Percentiles rank a stretch among this genome's conserved stretches.
These are phyloP conservation scores for Setipinna tenuifilis DNA, from an alignment of 2,797 vertebrate species.

Conservation along the genomic window DNA sequence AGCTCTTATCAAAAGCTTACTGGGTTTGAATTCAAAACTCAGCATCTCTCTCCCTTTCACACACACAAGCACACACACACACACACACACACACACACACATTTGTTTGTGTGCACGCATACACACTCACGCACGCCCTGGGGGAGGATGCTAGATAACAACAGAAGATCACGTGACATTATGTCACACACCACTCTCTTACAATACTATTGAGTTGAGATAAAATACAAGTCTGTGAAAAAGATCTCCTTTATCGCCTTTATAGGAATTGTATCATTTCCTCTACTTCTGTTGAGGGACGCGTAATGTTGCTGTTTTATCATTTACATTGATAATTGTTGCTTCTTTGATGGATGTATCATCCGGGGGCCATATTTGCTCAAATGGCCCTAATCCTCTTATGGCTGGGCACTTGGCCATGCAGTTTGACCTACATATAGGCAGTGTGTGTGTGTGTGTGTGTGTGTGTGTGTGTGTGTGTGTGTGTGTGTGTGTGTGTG, in stretches of 20 bases:
- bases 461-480: neutral
- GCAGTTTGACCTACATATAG: constrained; percentile 54
- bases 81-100: neutral
- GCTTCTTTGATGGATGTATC: neutral
- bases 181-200: neutral
- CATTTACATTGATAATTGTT: neutral
- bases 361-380: constrained; percentile 3
- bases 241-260: neutral
- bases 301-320: neutral
- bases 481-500: constrained; percentile 1
- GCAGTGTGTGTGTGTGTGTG: constrained; percentile 2
- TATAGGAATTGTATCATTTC: neutral
- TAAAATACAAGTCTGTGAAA: no score
- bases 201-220: neutral
- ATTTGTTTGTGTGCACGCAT: neutral
- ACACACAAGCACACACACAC: neutral
- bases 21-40: neutral
- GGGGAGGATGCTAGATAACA: neutral
- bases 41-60: neutral
- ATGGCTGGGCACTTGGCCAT: constrained; percentile 42
- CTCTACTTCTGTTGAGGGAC: neutral
- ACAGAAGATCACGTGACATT: neutral
- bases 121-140: neutral
- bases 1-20: neutral
- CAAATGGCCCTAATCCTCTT: constrained; percentile 52